These are phyloP conservation scores for Macroteleia sp. DNA, from an alignment of 2,888 invertebrate genomes.

Conservation along the genomic window DNA sequence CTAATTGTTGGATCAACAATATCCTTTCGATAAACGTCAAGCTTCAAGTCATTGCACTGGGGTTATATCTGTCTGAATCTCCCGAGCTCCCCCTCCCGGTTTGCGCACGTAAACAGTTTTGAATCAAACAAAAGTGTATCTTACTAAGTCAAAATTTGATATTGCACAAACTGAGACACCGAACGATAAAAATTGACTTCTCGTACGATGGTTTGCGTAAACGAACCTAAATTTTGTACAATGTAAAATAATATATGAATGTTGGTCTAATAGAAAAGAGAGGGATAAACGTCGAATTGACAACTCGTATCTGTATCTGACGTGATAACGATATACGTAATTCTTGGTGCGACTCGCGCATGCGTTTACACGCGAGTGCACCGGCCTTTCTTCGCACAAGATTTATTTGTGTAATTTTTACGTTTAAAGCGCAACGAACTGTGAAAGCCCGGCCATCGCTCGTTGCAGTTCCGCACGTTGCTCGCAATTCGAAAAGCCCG, in stretches of 20 bases:
- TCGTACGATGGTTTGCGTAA: constrained; percentile 12
- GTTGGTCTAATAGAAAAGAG: constrained; percentile 14
- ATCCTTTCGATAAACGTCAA: constrained; percentile 28
- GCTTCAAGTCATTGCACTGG: constrained; percentile 53
- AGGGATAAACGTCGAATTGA: constrained; percentile 22
- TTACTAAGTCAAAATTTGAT: constrained; percentile 18
- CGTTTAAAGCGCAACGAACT: constrained; percentile 75
- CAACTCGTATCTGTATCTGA: constrained; percentile 32
- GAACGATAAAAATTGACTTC: constrained; percentile 27
- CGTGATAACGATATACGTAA: constrained; percentile 81
- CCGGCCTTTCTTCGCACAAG: constrained; percentile 81
- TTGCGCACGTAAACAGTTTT: constrained; percentile 28
- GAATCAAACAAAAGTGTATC: constrained; percentile 30
- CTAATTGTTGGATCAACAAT: constrained; percentile 45
- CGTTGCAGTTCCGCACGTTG: constrained; percentile 71
- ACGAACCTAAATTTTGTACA: constrained; percentile 47
- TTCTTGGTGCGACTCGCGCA: constrained; percentile 76
- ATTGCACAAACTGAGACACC: constrained; percentile 12
- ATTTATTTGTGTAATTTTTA: constrained; percentile 81
- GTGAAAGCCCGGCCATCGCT: constrained; percentile 74
- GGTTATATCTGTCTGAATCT: constrained; percentile 20
- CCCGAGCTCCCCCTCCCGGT: constrained; percentile 28
- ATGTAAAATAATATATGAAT: constrained; percentile 27
- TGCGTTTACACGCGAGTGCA: constrained; percentile 74
- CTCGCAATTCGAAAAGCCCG: constrained; percentile 69